Conservation (phyloP, 2,888 invertebrate species). For the Tromatobia lineatoria region DNA sequence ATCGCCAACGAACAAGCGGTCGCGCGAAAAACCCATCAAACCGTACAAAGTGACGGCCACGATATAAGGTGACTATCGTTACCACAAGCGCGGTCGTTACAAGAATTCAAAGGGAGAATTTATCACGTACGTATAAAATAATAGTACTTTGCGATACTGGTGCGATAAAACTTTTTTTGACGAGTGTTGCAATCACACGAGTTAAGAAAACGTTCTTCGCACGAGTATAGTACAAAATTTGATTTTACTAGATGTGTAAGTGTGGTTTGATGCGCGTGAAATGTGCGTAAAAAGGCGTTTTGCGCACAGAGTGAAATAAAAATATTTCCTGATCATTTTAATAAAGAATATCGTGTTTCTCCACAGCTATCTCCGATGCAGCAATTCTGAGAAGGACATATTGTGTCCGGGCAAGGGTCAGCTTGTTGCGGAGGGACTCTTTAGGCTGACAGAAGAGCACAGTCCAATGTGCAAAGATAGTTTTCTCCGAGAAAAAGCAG, state of each 20-base stretch:
- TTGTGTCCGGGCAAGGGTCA: not conserved
- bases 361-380: not conserved
- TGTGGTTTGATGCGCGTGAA: too few relatives aligned
- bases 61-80: not conserved
- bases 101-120: not conserved
- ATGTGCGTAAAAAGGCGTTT: too few relatives aligned
- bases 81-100: not conserved
- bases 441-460: not conserved
- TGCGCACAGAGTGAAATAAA: too few relatives aligned
- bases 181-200: too few relatives aligned
- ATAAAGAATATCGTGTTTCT: not conserved
- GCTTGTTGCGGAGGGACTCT: not conserved
- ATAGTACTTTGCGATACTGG: too few relatives aligned
- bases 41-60: not conserved
- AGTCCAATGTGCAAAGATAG: not conserved
- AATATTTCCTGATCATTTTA: too few relatives aligned
- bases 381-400: not conserved
- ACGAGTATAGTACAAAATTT: too few relatives aligned
- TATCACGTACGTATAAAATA: not conserved
- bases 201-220: too few relatives aligned
- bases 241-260: too few relatives aligned
- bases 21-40: not conserved
- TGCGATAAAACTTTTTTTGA: too few relatives aligned
- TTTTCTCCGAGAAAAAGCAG: not conserved
- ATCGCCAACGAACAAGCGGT: not conserved